A percentile compares a stretch with the other conserved stretches of the same genome.
These are phyloP conservation scores for Rhynchopsitta pachyrhyncha DNA, from an alignment of 2,113 vertebrate genomes.

Conservation along the genomic window DNA sequence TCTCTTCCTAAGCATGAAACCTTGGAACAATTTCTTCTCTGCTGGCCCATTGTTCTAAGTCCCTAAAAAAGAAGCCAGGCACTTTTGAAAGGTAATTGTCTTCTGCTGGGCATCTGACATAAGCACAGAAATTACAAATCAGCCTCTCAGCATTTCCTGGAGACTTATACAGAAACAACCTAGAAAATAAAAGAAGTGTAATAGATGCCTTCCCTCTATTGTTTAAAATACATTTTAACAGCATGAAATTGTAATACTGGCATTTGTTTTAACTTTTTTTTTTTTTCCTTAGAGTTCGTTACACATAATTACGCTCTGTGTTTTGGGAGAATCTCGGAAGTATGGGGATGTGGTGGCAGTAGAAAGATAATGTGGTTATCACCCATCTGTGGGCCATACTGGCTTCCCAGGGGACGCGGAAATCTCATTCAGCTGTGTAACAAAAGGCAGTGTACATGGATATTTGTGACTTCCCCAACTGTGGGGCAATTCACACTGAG, in stretches of 20 bases:
- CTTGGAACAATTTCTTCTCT: conserved; percentile 2
- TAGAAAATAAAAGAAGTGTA: not conserved
- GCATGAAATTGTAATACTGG: not conserved
- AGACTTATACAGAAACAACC: not conserved
- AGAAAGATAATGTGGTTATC: not conserved
- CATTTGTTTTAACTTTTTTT: not conserved
- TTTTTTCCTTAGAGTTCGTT: not conserved
- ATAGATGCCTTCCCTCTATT: not conserved
- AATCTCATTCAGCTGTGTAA: conserved; percentile 35
- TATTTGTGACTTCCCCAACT: conserved; percentile 14
- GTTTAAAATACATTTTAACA: not conserved
- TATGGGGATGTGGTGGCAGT: not conserved
- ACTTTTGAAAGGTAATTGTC: conserved; percentile 40
- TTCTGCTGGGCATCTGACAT: conserved; percentile 8
- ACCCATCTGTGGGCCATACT: not conserved
- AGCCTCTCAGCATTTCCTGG: not conserved
- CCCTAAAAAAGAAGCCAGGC: not conserved
- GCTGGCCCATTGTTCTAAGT: not conserved
- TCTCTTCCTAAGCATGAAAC: not conserved
- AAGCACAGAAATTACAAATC: not conserved
- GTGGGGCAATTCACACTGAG: not conserved
- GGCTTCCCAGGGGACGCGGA: not conserved
- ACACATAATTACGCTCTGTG: not conserved
- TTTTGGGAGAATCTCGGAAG: not conserved
- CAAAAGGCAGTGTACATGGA: not conserved